Percentiles rank a stretch among this genome's conserved stretches.
phyloP scores from a whole-genome alignment of 2,113 vertebrate species.

The Vimba vimba region DNA sequence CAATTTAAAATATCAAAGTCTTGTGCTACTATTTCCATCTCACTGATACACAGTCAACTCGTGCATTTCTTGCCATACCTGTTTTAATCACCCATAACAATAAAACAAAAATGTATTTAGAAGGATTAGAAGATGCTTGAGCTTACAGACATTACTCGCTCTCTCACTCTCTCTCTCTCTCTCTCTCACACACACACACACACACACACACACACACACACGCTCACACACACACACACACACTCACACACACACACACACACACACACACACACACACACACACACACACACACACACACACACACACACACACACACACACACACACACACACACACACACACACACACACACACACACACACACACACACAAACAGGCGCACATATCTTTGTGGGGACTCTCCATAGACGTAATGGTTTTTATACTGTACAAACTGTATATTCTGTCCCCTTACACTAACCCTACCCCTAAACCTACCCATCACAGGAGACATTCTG shows the following conservation, averaged over 20 bases:
- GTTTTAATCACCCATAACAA: not conserved
- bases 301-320: not conserved
- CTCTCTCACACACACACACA: not conserved
- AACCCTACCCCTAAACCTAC: too few relatives aligned
- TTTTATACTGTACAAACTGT: too few relatives aligned
- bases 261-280: not conserved
- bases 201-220: not conserved
- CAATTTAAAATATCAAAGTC: conserved; percentile 9
- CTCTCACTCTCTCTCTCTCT: not conserved
- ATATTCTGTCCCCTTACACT: too few relatives aligned
- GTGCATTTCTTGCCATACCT: not conserved
- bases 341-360: not conserved
- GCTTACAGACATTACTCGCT: not conserved
- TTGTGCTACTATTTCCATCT: conserved; percentile 7
- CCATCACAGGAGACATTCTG: too few relatives aligned
- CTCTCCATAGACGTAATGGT: too few relatives aligned
- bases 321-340: not conserved
- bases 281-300: not conserved
- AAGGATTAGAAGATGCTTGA: not conserved
- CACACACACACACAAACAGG: conserved; percentile 12
- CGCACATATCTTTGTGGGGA: too few relatives aligned
- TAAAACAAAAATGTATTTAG: not conserved
- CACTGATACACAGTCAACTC: not conserved
- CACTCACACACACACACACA: not conserved
- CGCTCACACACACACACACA: conserved; percentile 9